These are phyloP conservation scores for Mormyrops boulengeri DNA, from an alignment of 2,797 vertebrate genomes.

Conservation along the genomic window DNA sequence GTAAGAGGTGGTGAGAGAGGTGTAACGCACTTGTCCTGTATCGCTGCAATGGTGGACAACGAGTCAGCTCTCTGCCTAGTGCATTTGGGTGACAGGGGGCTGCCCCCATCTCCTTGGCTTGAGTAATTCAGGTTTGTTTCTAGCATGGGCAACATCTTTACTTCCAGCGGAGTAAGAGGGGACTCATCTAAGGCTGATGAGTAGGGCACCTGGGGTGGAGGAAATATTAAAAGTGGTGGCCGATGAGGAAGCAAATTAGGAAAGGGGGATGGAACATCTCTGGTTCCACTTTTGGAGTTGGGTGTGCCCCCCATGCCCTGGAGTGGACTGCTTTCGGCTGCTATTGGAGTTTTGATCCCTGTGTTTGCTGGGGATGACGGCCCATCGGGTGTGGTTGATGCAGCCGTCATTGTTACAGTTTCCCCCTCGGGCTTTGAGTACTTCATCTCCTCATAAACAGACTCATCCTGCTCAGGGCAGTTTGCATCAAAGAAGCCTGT, in stretches of 20 bases:
- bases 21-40: constrained; percentile 73
- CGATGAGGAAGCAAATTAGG: constrained; percentile 90
- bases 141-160: constrained; percentile 91
- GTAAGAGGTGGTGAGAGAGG: constrained; percentile 74
- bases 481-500: constrained; percentile 39
- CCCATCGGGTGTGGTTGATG: neutral
- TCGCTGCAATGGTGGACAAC: constrained; percentile 71
- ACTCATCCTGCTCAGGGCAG: constrained; percentile 77
- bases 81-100: constrained; percentile 83
- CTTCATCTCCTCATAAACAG: constrained; percentile 97
- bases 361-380: constrained; percentile 46
- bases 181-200: constrained; percentile 93
- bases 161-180: constrained; percentile 87
- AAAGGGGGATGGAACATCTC: constrained; percentile 88
- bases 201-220: constrained; percentile 83
- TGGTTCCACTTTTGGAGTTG: constrained; percentile 59
- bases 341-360: constrained; percentile 53
- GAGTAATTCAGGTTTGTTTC: constrained; percentile 89
- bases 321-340: constrained; percentile 43
- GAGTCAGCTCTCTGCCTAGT: constrained; percentile 73
- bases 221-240: constrained; percentile 88
- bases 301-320: constrained; percentile 21
- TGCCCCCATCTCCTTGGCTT: constrained; percentile 69
- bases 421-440: constrained; percentile 76
- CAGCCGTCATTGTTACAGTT: constrained; percentile 47